Evolutionary conservation across 2,113 vertebrate genomes (phyloP), one percentile per base, ranked within the genome.

Genomic region (Prinia subflava): DNA sequence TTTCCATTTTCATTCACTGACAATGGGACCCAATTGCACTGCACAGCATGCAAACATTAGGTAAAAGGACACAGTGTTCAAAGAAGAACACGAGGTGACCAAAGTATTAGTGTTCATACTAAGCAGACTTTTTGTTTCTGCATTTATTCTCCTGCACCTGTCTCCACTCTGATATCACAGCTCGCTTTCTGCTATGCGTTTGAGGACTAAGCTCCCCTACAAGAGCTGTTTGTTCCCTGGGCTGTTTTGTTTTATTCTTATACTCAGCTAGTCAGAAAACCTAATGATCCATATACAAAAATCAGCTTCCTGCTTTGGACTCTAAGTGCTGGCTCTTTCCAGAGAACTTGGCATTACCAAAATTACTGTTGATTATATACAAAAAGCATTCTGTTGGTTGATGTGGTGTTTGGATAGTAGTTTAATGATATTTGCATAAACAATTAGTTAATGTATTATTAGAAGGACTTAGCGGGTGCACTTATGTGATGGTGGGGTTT

Each of bases 361-460:
- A 90, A 87, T 92, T 75, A 41, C 53, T 76, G 79, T 75, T 94
- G 83, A 90, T 92, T 75, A 42, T 41, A 90, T 52, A 78, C 69
- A 86, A 87, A 84, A 82, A 81, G 64, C 41, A 39, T 84, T 78
- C 69, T 81, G 33, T 87, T 93, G 39, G 41, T 89, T 87, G 69
- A 87, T 84, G 50, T 52, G 52, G 28, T 91, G 46, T 89, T 91
- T 91, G 57, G 75, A 57, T 92, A 75, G 85, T 53, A 56, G 33
- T 84, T 79, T 81, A 81, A 82, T 83, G 56, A 77, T 91, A 67
- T 83, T 92, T 55, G 25, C 7, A 6, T 92, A 90, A 94, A 83
- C 94, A 94, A 69, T 96, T 91, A 90, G 44, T 87, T 92, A 70
- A 78, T 79, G 28, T 83, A 46, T 46, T 71, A 83, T 87, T 85